Base-by-base conservation (phyloP, 2,888 invertebrate species). In the Choreutis nemorana region DNA sequence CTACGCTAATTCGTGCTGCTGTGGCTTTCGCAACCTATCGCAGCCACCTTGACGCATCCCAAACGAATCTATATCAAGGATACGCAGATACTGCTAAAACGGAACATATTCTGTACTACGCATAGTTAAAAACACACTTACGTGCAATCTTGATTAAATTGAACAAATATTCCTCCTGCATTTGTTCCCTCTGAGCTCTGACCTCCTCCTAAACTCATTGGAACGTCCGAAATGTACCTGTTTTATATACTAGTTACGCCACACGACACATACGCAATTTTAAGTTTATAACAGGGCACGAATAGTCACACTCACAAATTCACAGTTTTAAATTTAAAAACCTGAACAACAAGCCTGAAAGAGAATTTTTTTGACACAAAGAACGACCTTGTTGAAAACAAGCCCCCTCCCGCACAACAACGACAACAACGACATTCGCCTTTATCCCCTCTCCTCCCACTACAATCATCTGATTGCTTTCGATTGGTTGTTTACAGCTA, bases 111-210 rank as follows among this genome's bases (percentile, higher is more conserved):
- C 10, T 21, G 22, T 21, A 1, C 9, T 21, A 7, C 10, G 9
- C 10, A 21, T 21, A 10, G n/a, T 9, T 21, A 21, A 21, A 15
- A 15, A 5, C 25, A 24, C 41, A 88, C 94, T 92, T 90, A 97
- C 97, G 96, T 91, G 86, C 89, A 90, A 75, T 97, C 97, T 77
- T 97, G 97, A 78, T 97, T 97, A 68, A 97, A 97, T 81, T 94
- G 95, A 53, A 96, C 94, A 77, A 93, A 95, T 73, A 91, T 89
- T 72, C 90, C 89, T 75, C 90, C 91, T 75, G 86, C 87, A 81
- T 88, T 85, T 64, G 88, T 81, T 75, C 89, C 90, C 65, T 86
- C 84, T 59, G 83, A 79, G 61, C 84, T 84, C 78, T 85, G 85
- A 55, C 66, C 68, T 78, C 83, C 86, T 84, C 87, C 84, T 81